Conservation (phyloP, 2,113 vertebrate species). For the Oceanites oceanicus region DNA sequence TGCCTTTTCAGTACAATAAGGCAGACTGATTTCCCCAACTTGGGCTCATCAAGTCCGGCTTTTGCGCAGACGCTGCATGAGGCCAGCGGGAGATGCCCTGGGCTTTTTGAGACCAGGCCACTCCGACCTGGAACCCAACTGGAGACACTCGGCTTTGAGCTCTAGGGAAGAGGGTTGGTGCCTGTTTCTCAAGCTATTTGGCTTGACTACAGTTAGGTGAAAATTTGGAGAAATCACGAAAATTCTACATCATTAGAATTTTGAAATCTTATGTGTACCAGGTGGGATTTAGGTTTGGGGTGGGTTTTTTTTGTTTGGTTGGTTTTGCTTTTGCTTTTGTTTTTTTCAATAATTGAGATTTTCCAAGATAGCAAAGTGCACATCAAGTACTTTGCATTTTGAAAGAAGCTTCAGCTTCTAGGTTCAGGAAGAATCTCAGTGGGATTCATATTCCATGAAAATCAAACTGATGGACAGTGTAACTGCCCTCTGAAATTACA, state of each 20-base stretch:
- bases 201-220: not conserved
- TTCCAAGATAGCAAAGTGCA: conserved; percentile 45
- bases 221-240: not conserved
- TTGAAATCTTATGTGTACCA: not conserved
- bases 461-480: not conserved
- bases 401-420: not conserved
- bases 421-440: not conserved
- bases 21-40: not conserved
- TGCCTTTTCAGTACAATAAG: not conserved
- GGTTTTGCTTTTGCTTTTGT: not conserved
- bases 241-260: conserved; percentile 9
- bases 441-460: not conserved
- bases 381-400: not conserved
- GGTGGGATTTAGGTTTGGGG: not conserved
- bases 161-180: not conserved
- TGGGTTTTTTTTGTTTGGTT: not conserved
- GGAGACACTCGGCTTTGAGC: not conserved
- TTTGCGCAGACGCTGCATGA: not conserved
- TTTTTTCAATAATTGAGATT: not conserved
- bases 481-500: not conserved
- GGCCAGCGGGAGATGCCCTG: not conserved
- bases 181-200: not conserved
- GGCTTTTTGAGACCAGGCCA: not conserved
- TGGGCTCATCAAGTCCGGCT: not conserved
- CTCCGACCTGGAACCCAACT: not conserved